Evolutionary conservation across 53 echinoderm and acorn worm species (phyloP).

Genomic region (Apostichopus leukothele): DNA sequence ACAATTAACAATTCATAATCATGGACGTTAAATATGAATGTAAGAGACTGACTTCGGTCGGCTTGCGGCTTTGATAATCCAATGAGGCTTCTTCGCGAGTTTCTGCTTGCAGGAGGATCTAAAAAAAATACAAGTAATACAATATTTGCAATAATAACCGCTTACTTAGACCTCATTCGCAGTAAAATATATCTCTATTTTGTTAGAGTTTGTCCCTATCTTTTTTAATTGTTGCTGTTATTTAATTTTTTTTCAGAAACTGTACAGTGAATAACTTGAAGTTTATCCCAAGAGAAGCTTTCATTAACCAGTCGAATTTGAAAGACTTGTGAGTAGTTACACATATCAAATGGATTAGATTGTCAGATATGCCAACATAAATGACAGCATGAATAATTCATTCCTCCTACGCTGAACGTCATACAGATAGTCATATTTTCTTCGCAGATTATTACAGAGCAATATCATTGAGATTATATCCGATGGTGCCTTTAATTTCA

Average conservation of each 20-base stretch:
- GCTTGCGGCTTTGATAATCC: too few species aligned
- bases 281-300: background rate
- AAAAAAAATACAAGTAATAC: too few species aligned
- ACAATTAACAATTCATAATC: too few species aligned
- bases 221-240: background rate
- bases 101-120: too few species aligned
- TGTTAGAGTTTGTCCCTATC: too few species aligned
- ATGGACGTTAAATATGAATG: too few species aligned
- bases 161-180: too few species aligned
- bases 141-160: too few species aligned
- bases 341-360: background rate
- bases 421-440: background rate
- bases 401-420: background rate
- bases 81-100: too few species aligned
- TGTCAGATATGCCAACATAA: background rate
- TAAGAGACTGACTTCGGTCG: too few species aligned
- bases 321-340: background rate
- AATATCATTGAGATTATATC: background rate
- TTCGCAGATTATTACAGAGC: background rate
- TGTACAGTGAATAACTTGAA: background rate
- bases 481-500: background rate
- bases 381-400: too few species aligned
- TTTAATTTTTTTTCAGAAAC: background rate
- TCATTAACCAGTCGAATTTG: background rate
- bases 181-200: too few species aligned